Base-by-base conservation (phyloP, 2,888 invertebrate species). In the Zeuzera pyrina region DNA sequence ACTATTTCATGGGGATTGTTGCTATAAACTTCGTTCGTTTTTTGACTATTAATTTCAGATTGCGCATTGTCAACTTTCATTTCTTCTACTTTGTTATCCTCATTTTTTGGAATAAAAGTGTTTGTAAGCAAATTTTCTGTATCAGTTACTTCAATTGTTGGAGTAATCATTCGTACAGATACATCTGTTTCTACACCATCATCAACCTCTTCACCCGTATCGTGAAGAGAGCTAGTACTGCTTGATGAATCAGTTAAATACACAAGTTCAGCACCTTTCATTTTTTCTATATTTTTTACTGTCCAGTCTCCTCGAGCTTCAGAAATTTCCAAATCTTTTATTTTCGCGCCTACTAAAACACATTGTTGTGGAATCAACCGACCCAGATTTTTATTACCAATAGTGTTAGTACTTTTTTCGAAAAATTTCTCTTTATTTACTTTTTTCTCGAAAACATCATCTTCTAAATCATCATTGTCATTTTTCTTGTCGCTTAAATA, bases 161-260 rank as follows among this genome's bases (percentile, higher is more conserved):
- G 84, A 12, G 84, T 85, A 21, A 74, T 74, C 51, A 85, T 83
- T 22, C 83, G 70, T 3, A 85, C 60, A 30, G 81, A 72, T 22
- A 70, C 72, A 43, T 85, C 84, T 23, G 76, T 76, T 42, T 84
- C 79, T 30, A 77, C 64, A 2, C 62, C 68, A 35, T 84, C 78
- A 35, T 71, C 72, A 15, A 57, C 61, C 29, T 81, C 83, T 32
- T 86, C 86, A 26, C 78, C 72, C 28, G 66, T 53, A 39, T 88
- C 87, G 50, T 85, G 76, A 33, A 87, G 51, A 39, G 88, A 88
- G 46, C 88, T 88, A 8, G 86, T 85, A 47, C 87, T 88, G 41
- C 87, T 87, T 3, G 89, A 89, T 10, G 88, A 86, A 43, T 89
- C 89, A 34, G 89, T 88, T 26, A 91, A 71, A 60, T 87, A 91